Conservation (phyloP, 2,888 invertebrate genomes). For the Chalcosyrphus nemorum region DNA sequence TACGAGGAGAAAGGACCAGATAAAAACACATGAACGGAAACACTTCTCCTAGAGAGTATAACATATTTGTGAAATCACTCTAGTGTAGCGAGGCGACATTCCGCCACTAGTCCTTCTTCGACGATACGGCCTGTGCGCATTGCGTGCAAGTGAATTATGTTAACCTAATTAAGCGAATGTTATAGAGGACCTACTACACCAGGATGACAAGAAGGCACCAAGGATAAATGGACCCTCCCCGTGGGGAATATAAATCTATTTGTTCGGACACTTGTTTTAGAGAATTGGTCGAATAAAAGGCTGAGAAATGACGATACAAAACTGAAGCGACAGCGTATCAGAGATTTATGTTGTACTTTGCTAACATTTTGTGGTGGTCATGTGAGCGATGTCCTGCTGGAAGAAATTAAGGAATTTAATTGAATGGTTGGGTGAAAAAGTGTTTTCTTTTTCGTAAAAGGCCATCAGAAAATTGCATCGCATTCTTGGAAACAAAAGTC, state of each 20-base stretch:
- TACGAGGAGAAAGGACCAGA: background rate
- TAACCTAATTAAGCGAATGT: conserved; percentile 58
- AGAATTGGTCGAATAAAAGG: conserved; percentile 21
- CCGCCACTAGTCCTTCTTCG: background rate
- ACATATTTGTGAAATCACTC: conserved; percentile 28
- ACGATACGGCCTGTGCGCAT: background rate
- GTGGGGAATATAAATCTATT: conserved; percentile 56
- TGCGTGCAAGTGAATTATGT: conserved; percentile 62
- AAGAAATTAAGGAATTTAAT: conserved; percentile 3
- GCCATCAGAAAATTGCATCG: no score
- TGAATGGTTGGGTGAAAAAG: no score
- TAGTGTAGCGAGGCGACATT: background rate
- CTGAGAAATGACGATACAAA: background rate
- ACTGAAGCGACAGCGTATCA: background rate
- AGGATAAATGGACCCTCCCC: background rate
- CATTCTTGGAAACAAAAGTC: no score
- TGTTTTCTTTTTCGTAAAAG: no score
- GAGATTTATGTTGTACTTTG: conserved; percentile 42
- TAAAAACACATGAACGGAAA: background rate
- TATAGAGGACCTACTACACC: background rate
- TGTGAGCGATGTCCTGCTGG: background rate
- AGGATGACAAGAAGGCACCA: background rate
- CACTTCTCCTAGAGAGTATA: background rate
- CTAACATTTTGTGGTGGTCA: background rate
- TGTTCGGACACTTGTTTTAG: conserved; percentile 45